phyloP scores from a whole-genome alignment of 2,113 vertebrate genomes.

The Anhinga rufa region DNA sequence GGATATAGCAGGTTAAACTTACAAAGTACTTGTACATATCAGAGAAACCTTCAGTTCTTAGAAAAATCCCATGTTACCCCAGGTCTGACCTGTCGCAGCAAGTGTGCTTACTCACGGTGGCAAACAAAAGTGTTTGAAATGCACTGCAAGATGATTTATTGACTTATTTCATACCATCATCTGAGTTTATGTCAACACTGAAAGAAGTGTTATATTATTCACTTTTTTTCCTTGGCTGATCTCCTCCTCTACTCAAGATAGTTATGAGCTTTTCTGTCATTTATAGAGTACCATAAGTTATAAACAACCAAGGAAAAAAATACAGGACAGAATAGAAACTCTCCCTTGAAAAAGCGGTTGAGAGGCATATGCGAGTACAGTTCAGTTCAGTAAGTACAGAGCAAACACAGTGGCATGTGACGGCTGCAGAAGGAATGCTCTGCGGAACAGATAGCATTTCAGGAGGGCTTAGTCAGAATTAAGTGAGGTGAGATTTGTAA shows the following conservation, averaged over 20 bases:
- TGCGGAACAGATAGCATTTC: slow-evolving; percentile 3
- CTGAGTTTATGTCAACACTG: slow-evolving; percentile 4
- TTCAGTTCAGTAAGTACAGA: not conserved
- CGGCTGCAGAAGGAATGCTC: slow-evolving; percentile 3
- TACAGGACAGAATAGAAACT: not conserved
- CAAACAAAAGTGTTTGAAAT: not conserved
- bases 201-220: slow-evolving; percentile 1
- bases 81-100: slow-evolving; percentile 16
- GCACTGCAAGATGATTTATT: slow-evolving; percentile 18
- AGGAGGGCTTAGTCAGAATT: slow-evolving; percentile 15
- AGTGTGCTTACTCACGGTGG: not conserved
- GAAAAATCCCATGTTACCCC: slow-evolving; percentile 5
- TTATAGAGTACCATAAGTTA: not conserved
- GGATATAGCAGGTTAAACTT: not conserved
- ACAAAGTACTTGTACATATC: not conserved
- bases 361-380: not conserved
- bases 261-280: slow-evolving; percentile 22
- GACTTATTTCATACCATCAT: slow-evolving; percentile 24
- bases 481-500: not conserved
- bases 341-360: not conserved
- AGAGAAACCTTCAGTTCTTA: slow-evolving; percentile 41
- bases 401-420: not conserved
- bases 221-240: slow-evolving; percentile 9
- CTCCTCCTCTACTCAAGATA: not conserved
- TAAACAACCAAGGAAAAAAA: not conserved